Evolutionary conservation across 1,140 invertebrate species (phyloP), one percentile per base, ranked within the genome.

Genomic region (Musca domestica): DNA sequence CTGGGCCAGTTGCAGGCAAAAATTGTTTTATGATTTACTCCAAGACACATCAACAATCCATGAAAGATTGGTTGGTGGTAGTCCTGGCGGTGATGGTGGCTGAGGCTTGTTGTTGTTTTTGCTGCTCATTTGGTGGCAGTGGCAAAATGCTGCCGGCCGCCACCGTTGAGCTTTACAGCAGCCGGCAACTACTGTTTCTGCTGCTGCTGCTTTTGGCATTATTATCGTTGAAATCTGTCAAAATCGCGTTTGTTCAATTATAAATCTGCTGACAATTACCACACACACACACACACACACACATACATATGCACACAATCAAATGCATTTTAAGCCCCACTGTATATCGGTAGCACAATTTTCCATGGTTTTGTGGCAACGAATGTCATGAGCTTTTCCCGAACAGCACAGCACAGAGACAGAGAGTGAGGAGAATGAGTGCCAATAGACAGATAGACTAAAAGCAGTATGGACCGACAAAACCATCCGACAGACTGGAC

Each of bases 201-300:
- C 63, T 48, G n/a, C 12, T 34, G 30, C 52, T 52, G 65, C 49
- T 54, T 25, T 48, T 64, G 58, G 56, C 67, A 52, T 63, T 68
- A 68, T 68, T 68, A 68, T 68, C 67, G 58, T 68, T 68, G 67
- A 68, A 68, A 68, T 68, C 67, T 68, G 67, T 68, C 67, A 68
- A 68, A 68, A 68, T 68, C 67, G 67, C 67, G 58, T 68, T 68
- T 68, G 67, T 68, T 68, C 67, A 68, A 68, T 68, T 68, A 68
- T 68, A 68, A 68, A 68, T 68, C 56, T 68, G 61, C 67, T 68
- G 67, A 68, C 67, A 68, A 68, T 68, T 68, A 63, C 67, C 67
- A 68, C 67, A 68, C 67, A 67, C 63, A 54, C 30, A 19, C 66
- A 56, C 58, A 56, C 27, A 34, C 22, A 14, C 52, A 7, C 20